These are phyloP conservation scores for Chymomyza caudatula DNA, from an alignment of 2,888 invertebrate genomes.

Conservation along the genomic window DNA sequence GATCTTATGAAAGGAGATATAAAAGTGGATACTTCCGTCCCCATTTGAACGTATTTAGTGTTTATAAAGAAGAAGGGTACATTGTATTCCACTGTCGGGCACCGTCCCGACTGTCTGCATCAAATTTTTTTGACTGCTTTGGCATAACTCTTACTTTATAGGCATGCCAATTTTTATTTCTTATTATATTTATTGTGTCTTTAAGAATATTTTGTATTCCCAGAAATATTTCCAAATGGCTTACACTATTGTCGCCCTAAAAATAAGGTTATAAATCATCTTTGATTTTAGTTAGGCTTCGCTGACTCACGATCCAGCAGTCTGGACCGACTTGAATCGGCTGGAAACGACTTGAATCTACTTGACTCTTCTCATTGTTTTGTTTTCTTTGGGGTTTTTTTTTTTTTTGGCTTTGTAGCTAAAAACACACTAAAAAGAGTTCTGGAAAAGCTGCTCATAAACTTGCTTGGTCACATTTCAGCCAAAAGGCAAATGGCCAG, in stretches of 20 bases:
- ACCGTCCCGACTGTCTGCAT: no score
- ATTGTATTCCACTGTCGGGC: no score
- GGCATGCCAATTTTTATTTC: neutral
- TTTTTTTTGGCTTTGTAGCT: constrained; percentile 42
- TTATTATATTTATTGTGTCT: neutral
- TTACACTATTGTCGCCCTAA: neutral
- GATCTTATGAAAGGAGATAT: no score
- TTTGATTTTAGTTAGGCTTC: constrained; percentile 40
- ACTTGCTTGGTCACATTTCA: constrained; percentile 71
- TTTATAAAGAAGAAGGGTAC: no score
- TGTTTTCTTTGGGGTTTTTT: constrained; percentile 18
- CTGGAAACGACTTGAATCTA: neutral
- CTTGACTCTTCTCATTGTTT: constrained; percentile 27
- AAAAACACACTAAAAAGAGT: constrained; percentile 45
- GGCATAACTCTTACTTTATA: neutral
- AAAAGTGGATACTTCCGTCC: no score
- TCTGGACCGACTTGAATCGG: neutral
- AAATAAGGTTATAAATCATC: constrained; percentile 51
- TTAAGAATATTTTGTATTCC: neutral
- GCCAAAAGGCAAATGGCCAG: constrained; percentile 59
- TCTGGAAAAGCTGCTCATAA: constrained; percentile 54
- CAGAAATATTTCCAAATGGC: neutral
- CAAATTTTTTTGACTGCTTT: neutral
- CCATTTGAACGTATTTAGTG: no score
- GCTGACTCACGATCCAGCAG: constrained; percentile 65